Conservation (phyloP, 2,797 vertebrate genomes). For the Bufotes viridis region DNA sequence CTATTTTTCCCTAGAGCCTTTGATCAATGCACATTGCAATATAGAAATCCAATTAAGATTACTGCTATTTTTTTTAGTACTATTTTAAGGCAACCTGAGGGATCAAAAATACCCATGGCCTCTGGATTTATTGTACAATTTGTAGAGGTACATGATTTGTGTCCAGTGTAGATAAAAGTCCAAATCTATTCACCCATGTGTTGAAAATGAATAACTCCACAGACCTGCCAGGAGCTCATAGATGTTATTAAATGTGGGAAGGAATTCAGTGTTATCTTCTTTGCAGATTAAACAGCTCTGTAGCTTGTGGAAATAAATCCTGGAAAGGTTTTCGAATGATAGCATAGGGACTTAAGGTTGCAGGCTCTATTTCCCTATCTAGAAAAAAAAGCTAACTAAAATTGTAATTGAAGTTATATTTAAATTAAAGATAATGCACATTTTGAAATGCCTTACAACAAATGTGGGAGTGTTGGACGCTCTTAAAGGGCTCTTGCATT, state of each 20-base stretch:
- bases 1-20: neutral
- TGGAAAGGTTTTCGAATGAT: slow-evolving; percentile 63
- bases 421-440: slow-evolving; percentile 36
- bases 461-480: neutral
- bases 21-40: neutral
- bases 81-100: slow-evolving; percentile 7
- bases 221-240: slow-evolving; percentile 55
- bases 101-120: neutral
- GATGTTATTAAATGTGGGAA: slow-evolving; percentile 63
- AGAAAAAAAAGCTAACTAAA: slow-evolving; percentile 38
- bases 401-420: slow-evolving; percentile 20
- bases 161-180: slow-evolving; percentile 22
- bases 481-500: neutral
- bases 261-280: slow-evolving; percentile 66
- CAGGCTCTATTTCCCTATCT: slow-evolving; percentile 34
- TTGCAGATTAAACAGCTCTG: slow-evolving; percentile 64
- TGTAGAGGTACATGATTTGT: slow-evolving; percentile 54
- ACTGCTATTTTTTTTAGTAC: slow-evolving; percentile 17
- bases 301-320: slow-evolving; percentile 63
- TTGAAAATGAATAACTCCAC: slow-evolving; percentile 55
- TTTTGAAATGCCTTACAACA: neutral
- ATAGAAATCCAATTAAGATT: slow-evolving; percentile 33
- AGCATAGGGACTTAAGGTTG: slow-evolving; percentile 58
- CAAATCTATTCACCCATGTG: slow-evolving; percentile 52
- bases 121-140: slow-evolving; percentile 53